Percentiles rank a stretch among this genome's conserved stretches.
phyloP scores from a whole-genome alignment of 2,888 invertebrate species.

The Dolichopus griseipennis region DNA sequence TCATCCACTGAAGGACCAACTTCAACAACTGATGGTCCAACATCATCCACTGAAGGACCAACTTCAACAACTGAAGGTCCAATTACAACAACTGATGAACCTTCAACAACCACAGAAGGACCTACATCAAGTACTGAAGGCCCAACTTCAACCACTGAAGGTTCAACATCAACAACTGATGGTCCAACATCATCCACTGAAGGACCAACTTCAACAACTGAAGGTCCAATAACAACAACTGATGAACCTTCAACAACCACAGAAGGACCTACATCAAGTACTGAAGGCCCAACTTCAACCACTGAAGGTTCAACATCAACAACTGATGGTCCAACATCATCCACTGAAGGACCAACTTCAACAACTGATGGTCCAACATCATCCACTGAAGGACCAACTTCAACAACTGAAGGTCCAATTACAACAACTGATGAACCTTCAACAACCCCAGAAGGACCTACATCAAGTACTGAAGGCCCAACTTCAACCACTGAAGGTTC shows the following conservation, averaged over 20 bases:
- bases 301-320: no score
- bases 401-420: no score
- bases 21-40: neutral
- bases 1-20: neutral
- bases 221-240: neutral
- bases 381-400: no score
- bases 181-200: neutral
- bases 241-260: neutral
- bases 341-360: no score
- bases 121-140: neutral
- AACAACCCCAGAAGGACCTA: no score
- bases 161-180: neutral
- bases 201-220: neutral
- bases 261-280: no score
- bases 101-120: neutral
- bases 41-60: neutral
- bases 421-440: no score
- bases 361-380: no score
- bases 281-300: no score
- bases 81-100: neutral
- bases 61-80: conserved; percentile 9
- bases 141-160: conserved; percentile 8
- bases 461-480: no score
- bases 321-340: no score
- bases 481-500: no score